Conservation (phyloP, 2,888 invertebrate species). For the Arctia plantaginis region DNA sequence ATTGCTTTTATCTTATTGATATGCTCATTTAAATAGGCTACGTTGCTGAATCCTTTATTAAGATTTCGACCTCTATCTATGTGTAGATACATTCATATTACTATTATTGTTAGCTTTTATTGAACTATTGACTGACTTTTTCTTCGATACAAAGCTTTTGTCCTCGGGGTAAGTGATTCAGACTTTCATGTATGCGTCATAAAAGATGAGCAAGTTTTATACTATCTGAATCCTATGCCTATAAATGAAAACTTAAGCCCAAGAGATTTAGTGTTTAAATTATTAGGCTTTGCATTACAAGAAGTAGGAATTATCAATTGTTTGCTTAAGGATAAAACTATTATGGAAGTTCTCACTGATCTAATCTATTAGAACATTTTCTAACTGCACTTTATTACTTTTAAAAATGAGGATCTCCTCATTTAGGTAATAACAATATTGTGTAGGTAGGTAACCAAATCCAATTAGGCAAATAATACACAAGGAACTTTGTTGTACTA, state of each 20-base stretch:
- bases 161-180: neutral
- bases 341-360: neutral
- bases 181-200: neutral
- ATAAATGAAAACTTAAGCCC: no score
- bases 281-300: neutral
- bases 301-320: neutral
- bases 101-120: neutral
- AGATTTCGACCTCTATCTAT: slow-evolving; percentile 11
- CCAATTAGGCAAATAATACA: no score
- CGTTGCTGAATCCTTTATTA: slow-evolving; percentile 22
- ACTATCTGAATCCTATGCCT: neutral
- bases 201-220: neutral
- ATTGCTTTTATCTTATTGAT: slow-evolving; percentile 55
- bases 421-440: no score
- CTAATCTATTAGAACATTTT: no score
- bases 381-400: no score
- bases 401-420: neutral
- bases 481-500: no score
- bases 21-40: slow-evolving; percentile 39
- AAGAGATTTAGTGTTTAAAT: no score
- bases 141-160: neutral
- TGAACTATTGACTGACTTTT: neutral
- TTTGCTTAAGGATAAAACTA: neutral
- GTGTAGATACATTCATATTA: neutral
- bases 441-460: no score